Conservation (phyloP, 2,888 invertebrate genomes). For the Calameuta idolon region DNA sequence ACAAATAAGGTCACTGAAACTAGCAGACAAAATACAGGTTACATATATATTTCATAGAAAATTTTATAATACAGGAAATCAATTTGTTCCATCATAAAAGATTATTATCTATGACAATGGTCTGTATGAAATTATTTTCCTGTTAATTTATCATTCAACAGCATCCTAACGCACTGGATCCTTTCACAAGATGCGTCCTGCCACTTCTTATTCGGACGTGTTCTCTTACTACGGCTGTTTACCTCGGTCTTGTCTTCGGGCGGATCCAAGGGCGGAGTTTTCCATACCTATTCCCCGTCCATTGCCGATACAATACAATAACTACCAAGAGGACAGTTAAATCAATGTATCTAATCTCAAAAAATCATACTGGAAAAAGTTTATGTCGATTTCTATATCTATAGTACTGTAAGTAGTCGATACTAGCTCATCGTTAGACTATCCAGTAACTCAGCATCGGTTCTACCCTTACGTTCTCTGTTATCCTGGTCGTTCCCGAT, state of each 20-base stretch:
- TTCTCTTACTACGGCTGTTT: conserved; percentile 60
- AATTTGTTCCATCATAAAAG: background rate
- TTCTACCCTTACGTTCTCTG: conserved; percentile 35
- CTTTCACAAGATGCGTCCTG: conserved; percentile 23
- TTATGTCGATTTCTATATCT: background rate
- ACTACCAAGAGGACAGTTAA: background rate
- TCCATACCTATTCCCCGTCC: conserved; percentile 4
- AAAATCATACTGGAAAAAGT: background rate
- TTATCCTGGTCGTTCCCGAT: conserved; percentile 62
- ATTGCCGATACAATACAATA: background rate
- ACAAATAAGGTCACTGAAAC: background rate
- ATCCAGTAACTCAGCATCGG: background rate
- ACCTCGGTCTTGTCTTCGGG: conserved; percentile 56
- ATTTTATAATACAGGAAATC: background rate
- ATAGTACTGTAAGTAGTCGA: background rate
- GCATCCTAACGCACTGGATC: background rate
- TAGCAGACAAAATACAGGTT: background rate
- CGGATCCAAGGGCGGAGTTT: conserved; percentile 40
- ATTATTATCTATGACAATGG: background rate
- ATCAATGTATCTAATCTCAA: background rate
- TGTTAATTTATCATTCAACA: background rate
- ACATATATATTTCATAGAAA: background rate
- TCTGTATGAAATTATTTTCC: background rate
- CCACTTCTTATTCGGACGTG: conserved; percentile 55
- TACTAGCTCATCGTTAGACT: background rate